Percentiles rank a stretch among this genome's conserved stretches.
Conservation (phyloP, 1,140 invertebrate genomes). For the Thereuonema tuberculata region DNA sequence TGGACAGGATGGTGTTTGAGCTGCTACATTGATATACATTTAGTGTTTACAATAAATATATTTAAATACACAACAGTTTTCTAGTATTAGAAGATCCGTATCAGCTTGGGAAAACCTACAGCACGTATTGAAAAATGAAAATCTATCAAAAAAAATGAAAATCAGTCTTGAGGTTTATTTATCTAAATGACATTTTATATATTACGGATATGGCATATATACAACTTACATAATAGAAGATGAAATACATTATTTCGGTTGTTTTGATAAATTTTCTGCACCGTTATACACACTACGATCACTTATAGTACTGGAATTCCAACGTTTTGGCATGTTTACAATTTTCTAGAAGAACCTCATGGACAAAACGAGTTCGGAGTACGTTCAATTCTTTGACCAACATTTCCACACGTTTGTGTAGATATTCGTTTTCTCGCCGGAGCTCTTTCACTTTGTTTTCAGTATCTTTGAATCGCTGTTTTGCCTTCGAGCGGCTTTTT, state of each 20-base stretch:
- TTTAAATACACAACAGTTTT: neutral
- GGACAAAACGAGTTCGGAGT: conserved; percentile 56
- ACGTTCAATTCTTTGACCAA: conserved; percentile 85
- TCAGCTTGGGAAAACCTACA: neutral
- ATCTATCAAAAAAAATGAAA: too few species aligned
- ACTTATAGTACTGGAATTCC: neutral
- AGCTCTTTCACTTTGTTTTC: conserved; percentile 86
- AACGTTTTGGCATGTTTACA: neutral
- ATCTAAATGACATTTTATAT: too few species aligned
- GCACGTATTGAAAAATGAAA: neutral
- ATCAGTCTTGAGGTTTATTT: too few species aligned
- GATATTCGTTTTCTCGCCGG: conserved; percentile 77
- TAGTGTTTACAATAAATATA: conserved; percentile 6
- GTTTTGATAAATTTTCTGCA: neutral
- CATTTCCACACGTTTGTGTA: conserved; percentile 82
- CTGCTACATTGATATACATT: neutral
- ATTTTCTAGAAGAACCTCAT: conserved; percentile 51
- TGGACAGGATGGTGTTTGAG: neutral
- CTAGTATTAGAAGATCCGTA: neutral
- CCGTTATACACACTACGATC: neutral
- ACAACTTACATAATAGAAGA: neutral
- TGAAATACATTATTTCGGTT: neutral
- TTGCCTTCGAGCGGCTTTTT: conserved; percentile 91
- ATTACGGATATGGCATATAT: too few species aligned
- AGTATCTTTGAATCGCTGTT: conserved; percentile 79